Conservation (phyloP, 2,888 invertebrate genomes). For the Therioaphis trifolii region DNA sequence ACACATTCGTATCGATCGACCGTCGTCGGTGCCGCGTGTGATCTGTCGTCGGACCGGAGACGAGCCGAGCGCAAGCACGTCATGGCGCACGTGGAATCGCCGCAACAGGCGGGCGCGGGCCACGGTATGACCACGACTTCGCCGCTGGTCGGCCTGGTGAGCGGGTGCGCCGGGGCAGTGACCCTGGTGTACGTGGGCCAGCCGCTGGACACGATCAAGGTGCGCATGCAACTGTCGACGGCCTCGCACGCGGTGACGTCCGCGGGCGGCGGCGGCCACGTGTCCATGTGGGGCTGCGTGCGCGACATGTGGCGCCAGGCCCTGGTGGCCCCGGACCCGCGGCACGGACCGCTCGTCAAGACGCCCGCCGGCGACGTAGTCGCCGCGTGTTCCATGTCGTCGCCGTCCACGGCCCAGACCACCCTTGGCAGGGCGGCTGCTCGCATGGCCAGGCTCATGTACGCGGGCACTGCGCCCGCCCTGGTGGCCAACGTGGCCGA, state of each 20-base stretch:
- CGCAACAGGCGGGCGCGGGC: not conserved
- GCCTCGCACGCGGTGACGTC: slow-evolving; percentile 83
- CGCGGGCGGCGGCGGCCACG: not conserved
- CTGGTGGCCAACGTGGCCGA: slow-evolving; percentile 96
- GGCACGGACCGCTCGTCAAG: not conserved
- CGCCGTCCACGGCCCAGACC: not conserved
- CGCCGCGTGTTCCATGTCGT: slow-evolving; percentile 22
- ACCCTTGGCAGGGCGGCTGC: not conserved
- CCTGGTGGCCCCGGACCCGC: not conserved
- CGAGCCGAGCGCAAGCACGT: too few species aligned
- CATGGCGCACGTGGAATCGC: not conserved
- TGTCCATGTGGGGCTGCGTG: slow-evolving; percentile 50
- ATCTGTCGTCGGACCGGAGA: too few species aligned
- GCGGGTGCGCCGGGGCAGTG: slow-evolving; percentile 91
- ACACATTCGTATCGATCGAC: too few species aligned
- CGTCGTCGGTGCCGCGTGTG: too few species aligned
- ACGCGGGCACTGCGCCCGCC: slow-evolving; percentile 95
- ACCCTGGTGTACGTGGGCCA: slow-evolving; percentile 97
- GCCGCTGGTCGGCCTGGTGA: slow-evolving; percentile 79
- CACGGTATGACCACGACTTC: not conserved
- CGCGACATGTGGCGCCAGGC: slow-evolving; percentile 54
- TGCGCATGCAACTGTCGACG: slow-evolving; percentile 97
- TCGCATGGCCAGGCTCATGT: slow-evolving; percentile 70
- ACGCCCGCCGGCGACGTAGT: not conserved
- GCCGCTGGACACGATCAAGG: slow-evolving; percentile 98